phyloP scores from a whole-genome alignment of 2,797 vertebrate species.

The Crotalus adamanteus region DNA sequence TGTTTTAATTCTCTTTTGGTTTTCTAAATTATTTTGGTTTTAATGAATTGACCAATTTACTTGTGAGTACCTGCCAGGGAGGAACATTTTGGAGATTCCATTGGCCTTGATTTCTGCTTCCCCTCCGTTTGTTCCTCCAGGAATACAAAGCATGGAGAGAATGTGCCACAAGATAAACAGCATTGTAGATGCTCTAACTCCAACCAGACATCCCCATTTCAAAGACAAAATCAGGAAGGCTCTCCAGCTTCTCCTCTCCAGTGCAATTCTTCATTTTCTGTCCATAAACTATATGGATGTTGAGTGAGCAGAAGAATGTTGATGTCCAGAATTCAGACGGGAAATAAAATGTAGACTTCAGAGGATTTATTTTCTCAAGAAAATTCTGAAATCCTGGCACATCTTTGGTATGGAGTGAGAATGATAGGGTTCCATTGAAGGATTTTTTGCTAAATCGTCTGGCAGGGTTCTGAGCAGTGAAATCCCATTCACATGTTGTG shows the following conservation, averaged over 20 bases:
- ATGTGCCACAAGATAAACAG: not conserved
- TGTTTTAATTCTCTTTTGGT: not conserved
- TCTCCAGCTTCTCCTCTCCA: not conserved
- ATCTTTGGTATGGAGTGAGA: too few relatives aligned
- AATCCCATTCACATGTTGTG: too few relatives aligned
- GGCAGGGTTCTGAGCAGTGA: too few relatives aligned
- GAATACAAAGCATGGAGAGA: not conserved
- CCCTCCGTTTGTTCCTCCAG: not conserved
- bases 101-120: not conserved
- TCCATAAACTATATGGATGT: too few relatives aligned
- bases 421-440: too few relatives aligned
- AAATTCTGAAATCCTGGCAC: too few relatives aligned
- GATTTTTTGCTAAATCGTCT: too few relatives aligned
- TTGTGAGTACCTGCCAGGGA: not conserved
- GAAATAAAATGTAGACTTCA: too few relatives aligned
- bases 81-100: not conserved
- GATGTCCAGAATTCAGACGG: too few relatives aligned
- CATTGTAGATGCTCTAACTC: not conserved
- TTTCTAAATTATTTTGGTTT: not conserved
- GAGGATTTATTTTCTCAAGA: too few relatives aligned
- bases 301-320: too few relatives aligned
- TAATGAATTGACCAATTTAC: not conserved
- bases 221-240: not conserved
- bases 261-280: not conserved
- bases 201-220: not conserved